phyloP scores from a whole-genome alignment of 2,113 vertebrate genomes.

The Phaethon lepturus region DNA sequence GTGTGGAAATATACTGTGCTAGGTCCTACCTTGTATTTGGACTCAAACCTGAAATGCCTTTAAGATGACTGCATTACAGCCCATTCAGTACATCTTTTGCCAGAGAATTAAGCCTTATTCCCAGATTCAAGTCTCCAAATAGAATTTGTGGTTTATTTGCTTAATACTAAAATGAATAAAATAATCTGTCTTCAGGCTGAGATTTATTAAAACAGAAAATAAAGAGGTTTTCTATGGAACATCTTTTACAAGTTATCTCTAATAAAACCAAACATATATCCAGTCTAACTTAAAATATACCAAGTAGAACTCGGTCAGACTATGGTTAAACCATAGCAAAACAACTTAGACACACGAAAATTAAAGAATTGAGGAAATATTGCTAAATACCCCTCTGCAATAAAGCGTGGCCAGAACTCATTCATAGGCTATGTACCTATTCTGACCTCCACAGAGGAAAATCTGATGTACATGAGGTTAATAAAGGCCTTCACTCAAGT shows the following conservation, averaged over 20 bases:
- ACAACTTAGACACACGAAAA: not conserved
- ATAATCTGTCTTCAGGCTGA: not conserved
- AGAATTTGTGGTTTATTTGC: not conserved
- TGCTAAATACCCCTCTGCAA: not conserved
- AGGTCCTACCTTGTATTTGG: not conserved
- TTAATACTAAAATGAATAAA: not conserved
- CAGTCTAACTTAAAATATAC: not conserved
- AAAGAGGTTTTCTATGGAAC: not conserved
- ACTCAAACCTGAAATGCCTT: not conserved
- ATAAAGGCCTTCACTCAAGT: not conserved
- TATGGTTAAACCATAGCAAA: not conserved
- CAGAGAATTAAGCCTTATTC: not conserved
- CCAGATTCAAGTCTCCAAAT: not conserved
- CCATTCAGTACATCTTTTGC: not conserved
- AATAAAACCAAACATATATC: not conserved
- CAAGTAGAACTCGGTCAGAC: not conserved
- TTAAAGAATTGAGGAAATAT: not conserved
- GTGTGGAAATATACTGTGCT: not conserved
- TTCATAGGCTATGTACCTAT: not conserved
- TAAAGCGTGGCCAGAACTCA: not conserved
- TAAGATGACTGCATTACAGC: not conserved
- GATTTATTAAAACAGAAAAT: not conserved
- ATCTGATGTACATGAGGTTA: not conserved
- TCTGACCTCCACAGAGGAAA: not conserved
- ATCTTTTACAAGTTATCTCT: not conserved